Conservation (phyloP, 2,888 invertebrate species). For the Latrodectus elegans region DNA sequence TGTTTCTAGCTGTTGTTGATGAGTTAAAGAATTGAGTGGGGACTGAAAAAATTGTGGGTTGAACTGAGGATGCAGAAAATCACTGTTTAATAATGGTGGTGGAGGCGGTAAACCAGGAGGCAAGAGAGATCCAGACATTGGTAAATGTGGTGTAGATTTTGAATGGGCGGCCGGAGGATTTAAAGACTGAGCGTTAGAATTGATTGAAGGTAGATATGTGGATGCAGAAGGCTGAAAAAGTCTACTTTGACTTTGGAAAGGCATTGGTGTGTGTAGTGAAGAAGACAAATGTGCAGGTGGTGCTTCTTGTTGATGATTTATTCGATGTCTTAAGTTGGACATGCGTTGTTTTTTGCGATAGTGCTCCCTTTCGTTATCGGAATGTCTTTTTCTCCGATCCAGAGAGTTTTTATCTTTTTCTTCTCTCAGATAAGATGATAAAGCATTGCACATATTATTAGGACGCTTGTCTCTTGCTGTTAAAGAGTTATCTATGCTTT, state of each 20-base stretch:
- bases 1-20: constrained; percentile 73
- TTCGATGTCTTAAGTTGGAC: constrained; percentile 19
- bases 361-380: constrained; percentile 30
- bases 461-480: constrained; percentile 8
- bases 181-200: not conserved
- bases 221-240: constrained; percentile 10
- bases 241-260: constrained; percentile 10
- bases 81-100: constrained; percentile 51
- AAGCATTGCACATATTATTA: constrained; percentile 39
- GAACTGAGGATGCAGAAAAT: constrained; percentile 45
- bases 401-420: constrained; percentile 39
- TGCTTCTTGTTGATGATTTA: constrained; percentile 15
- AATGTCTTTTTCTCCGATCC: constrained; percentile 35
- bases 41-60: constrained; percentile 23
- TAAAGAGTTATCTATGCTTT: not conserved
- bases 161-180: constrained; percentile 52
- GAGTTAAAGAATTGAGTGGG: constrained; percentile 51
- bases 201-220: constrained; percentile 18
- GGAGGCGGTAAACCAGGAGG: constrained; percentile 54
- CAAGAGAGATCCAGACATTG: constrained; percentile 24
- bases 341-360: constrained; percentile 48
- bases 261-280: constrained; percentile 10
- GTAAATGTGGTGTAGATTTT: constrained; percentile 29
- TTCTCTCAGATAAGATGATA: constrained; percentile 49
- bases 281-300: constrained; percentile 38